Base-by-base conservation (phyloP, 2,113 vertebrate species). In the Felis chaus region DNA sequence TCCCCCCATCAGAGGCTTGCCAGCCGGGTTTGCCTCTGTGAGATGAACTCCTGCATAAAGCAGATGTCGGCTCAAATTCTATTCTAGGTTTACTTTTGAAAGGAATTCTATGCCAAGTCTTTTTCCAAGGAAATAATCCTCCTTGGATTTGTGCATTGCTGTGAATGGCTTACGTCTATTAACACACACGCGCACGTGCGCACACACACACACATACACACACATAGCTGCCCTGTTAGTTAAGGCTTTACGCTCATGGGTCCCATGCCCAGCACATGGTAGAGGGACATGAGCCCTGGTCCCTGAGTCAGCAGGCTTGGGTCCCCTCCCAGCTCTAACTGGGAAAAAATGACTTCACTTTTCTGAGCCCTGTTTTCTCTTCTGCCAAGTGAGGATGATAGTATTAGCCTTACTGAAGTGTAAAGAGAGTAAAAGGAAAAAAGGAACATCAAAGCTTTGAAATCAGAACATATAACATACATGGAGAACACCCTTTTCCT, bases 291-390 rank as follows among this genome's bases (percentile, higher is more conserved):
- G 55, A 69, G 29, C 55, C 16, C 78, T 31, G 4, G 39, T 25
- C n/a, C 21, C 48, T 0, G 5, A 53, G 21, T 63, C 27, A 50
- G 4, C 73, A 94, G 45, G 29, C 36, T 66, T 78, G 66, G 41
- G 18, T 91, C 93, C 84, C 65, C 36, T 63, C 16, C 39, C n/a
- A 61, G 25, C 3, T 82, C 65, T 92, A 31, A 68, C 53, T 31
- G 29, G 15, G 36, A 73, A 76, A 95, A 93, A 81, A 81, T 84
- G 19, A 36, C 74, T 95, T 83, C n/a, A 55, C 25, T 94, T 90
- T 50, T 93, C 85, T 81, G 50, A 89, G 25, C 14, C 82, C 76
- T 88, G 55, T 83, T 94, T 86, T 90, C 45, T 92, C n/a, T 92
- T 89, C 91, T 95, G 80, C 89, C 71, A 88, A 79, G n/a, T 57